Base-by-base conservation (phyloP, 2,888 invertebrate species). In the Capitulum mitella region DNA sequence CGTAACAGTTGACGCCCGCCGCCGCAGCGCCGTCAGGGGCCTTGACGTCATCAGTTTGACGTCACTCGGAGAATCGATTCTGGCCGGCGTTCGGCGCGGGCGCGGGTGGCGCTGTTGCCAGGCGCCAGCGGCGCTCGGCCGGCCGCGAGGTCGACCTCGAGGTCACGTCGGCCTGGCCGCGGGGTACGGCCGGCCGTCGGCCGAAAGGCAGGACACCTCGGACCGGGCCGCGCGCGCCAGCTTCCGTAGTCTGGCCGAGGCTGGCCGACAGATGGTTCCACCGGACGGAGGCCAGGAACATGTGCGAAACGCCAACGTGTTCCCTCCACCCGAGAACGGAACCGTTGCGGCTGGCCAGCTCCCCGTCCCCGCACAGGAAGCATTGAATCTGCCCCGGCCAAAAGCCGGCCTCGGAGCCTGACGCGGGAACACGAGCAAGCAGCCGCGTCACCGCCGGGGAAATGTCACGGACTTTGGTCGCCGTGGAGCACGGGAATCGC, bases 31-130 rank as follows among this genome's bases (percentile, higher is more conserved):
- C 70, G 26, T 70, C 70, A 16, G 19, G 22, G 64, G 19, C 34
- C 1, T 37, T 70, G 70, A 70, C 70, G 70, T 70, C 70, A 70
- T 22, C 10, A n/a, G 70, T 70, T 70, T 70, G 70, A 70, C 70
- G 70, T 70, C 70, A 70, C 70, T 37, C 37, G 19, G 32, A 5
- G 19, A 16, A 37, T 37, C 37, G 70, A 34, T 70, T n/a, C n/a
- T n/a, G 58, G 58, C 10, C 34, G 64, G 64, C 34, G 64, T 16
- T 14, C 34, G 32, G 58, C 29, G 26, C n/a, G n/a, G 70, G 29
- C 16, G 37, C 29, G 37, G 70, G 8, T 37, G 70, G 70, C 8
- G 29, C 37, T 70, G 61, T 32, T 16, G 61, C 54, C 54, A 54
- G 54, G 22, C 22, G 37, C 8, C 12, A 10, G 22, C 22, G 70